Evolutionary conservation across 2,797 vertebrate species (phyloP).

Genomic region (Hylomyscus alleni): DNA sequence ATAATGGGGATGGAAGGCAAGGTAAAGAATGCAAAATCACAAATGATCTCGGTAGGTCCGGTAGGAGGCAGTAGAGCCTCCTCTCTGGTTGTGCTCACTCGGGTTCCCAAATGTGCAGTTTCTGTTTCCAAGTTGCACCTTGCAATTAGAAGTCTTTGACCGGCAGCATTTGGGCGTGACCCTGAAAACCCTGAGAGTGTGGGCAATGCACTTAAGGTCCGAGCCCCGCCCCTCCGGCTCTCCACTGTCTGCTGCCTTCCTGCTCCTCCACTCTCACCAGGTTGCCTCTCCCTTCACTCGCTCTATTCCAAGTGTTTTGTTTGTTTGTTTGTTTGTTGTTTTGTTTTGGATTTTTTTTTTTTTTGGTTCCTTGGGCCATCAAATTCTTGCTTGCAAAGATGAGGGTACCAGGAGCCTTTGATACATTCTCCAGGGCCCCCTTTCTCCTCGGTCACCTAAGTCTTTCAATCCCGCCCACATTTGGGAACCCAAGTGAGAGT

Average conservation of each 20-base stretch:
- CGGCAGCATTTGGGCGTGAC: neutral
- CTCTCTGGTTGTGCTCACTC: neutral
- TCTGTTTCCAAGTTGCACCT: neutral
- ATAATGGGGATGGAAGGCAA: neutral
- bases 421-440: neutral
- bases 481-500: neutral
- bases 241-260: neutral
- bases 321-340: too few relatives aligned
- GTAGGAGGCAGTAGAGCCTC: neutral
- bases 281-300: neutral
- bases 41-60: neutral
- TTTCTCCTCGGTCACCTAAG: accelerated
- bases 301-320: neutral
- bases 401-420: neutral
- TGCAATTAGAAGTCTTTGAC: neutral
- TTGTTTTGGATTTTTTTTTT: too few relatives aligned
- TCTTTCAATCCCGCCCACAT: too few relatives aligned
- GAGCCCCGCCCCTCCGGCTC: too few relatives aligned
- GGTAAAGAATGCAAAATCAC: neutral
- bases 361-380: neutral
- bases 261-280: neutral
- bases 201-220: neutral
- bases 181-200: neutral
- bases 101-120: neutral
- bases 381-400: neutral